phyloP scores from a whole-genome alignment of 2,888 invertebrate species.

The Saturnia pavonia region DNA sequence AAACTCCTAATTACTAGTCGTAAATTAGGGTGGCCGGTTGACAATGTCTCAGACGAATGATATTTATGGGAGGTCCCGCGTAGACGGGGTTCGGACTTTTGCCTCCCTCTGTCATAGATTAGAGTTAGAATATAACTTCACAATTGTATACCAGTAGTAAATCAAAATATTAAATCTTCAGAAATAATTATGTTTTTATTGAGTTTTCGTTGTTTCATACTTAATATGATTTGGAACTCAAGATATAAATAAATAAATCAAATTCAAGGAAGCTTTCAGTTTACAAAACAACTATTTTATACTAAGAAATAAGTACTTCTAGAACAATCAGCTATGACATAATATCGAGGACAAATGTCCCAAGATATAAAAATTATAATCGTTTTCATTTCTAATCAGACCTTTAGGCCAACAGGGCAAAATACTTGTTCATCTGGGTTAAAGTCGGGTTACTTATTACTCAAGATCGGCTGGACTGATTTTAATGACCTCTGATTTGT shows the following conservation, averaged over 20 bases:
- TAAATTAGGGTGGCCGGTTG: slow-evolving; percentile 81
- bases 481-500: too few relatives aligned
- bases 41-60: slow-evolving; percentile 78
- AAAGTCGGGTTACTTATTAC: too few relatives aligned
- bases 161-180: neutral
- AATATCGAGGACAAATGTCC: too few relatives aligned
- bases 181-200: neutral
- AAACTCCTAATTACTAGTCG: slow-evolving; percentile 80
- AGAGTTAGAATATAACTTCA: slow-evolving; percentile 34
- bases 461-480: too few relatives aligned
- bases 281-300: neutral
- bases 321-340: too few relatives aligned
- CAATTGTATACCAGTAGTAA: neutral
- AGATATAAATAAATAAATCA: neutral
- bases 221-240: neutral
- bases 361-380: too few relatives aligned
- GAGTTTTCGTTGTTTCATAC: neutral
- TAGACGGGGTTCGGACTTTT: slow-evolving; percentile 60
- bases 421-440: too few relatives aligned
- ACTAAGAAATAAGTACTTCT: neutral
- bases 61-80: slow-evolving; percentile 71
- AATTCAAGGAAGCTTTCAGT: neutral
- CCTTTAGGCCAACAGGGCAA: too few relatives aligned
- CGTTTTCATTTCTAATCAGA: too few relatives aligned
- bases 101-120: slow-evolving; percentile 60